Evolutionary conservation across 2,888 invertebrate genomes (phyloP).

Genomic region (Heliconius ismenius): DNA sequence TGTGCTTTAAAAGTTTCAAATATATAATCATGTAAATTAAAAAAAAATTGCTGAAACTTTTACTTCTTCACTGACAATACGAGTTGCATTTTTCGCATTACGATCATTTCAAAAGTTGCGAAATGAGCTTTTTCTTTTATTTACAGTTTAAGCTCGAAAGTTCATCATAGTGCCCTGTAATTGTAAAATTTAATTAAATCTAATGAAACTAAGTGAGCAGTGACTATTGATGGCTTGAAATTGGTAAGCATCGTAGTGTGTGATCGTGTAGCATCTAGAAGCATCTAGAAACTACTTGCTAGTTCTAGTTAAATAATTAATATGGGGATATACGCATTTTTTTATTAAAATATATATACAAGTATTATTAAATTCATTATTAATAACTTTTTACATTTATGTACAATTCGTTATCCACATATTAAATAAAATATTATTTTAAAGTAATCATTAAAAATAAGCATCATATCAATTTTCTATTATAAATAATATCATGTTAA

Average conservation of each 20-base stretch:
- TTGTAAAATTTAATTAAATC: constrained; percentile 14
- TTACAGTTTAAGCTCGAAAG: constrained; percentile 8
- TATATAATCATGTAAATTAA: not conserved
- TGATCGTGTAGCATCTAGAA: constrained; percentile 72
- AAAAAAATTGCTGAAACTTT: not conserved
- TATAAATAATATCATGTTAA: not conserved
- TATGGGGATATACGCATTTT: not conserved
- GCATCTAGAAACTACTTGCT: constrained; percentile 52
- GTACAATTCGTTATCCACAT: constrained; percentile 9
- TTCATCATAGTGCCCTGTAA: constrained; percentile 9
- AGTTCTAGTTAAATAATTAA: constrained; percentile 29
- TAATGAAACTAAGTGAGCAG: constrained; percentile 25
- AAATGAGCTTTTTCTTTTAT: not conserved
- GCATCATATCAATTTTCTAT: not conserved
- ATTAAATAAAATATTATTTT: not conserved
- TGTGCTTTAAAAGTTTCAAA: not conserved
- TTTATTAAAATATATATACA: not conserved
- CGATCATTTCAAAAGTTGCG: not conserved
- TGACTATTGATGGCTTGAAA: constrained; percentile 43
- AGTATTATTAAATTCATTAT: not conserved
- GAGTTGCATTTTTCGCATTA: not conserved
- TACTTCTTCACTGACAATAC: not conserved
- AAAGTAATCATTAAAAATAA: not conserved
- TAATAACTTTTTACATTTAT: not conserved
- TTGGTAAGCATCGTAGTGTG: constrained; percentile 62